Base-by-base conservation (phyloP, 30 jellyfish, hydroid and myxozoan species). In the Hydractinia symbiolongicarpus region DNA sequence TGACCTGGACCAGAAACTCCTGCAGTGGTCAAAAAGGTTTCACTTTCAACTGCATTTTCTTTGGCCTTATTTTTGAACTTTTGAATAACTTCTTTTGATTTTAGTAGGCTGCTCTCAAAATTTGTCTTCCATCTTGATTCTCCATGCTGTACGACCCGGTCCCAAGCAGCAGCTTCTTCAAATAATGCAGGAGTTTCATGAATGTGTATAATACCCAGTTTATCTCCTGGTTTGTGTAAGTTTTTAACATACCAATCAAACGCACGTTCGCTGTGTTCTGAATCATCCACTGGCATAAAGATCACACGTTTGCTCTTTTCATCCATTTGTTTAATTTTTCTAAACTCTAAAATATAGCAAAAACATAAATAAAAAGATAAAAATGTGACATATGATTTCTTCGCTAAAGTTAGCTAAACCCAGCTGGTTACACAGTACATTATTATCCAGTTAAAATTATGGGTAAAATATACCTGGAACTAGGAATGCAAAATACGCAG, bases 241-340 rank as follows among this genome's bases (percentile, higher is more conserved):
- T 88, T 72, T 2, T 76, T 77, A 64, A 88, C 14, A 77, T 81
- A 88, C 91, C 91, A 88, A 30, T 82, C 72, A 67, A 88, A 88
- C 5, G 96, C 96, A 9, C 96, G 79, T 16, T 88, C 78, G 66
- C 96, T 88, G 83, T 88, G 85, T 15, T 75, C 88, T 58, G 96
- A 88, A 17, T 84, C 84, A 68, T 88, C 96, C 8, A 88, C 92
- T 15, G 96, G 91, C 86, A 88, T 15, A 6, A 88, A 66, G 51
- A 88, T 70, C 9, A 82, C 54, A 40, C 96, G 57, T 50, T 75
- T 62, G 11, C 78, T 73, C 4, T 79, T 79, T 7, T 50, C 55
- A 20, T 71, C 17, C 74, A 30, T 30, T 30, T 30, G 44, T 30
- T 30, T 30, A 30, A 30, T 30, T 30, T 30, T 30, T 30, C 44